Evolutionary conservation across 37 sponge, comb jelly and placozoan genomes (phyloP).

Genomic region (Ianthella basta): DNA sequence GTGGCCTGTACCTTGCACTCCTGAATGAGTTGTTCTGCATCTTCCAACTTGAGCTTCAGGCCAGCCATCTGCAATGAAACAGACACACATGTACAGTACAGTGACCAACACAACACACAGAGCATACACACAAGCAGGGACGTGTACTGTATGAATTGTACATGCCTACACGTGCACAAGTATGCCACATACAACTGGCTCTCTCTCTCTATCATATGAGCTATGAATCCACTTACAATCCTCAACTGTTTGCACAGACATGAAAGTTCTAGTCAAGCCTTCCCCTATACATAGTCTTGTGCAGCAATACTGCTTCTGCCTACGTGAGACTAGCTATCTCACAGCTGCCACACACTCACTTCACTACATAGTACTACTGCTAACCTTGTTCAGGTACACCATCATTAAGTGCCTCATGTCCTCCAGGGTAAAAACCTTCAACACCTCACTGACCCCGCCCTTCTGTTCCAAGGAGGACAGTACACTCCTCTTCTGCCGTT

Average conservation of each 20-base stretch:
- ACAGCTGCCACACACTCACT: no score
- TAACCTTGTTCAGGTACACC: conserved; percentile 22
- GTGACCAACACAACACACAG: no score
- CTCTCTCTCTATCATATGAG: no score
- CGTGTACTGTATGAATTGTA: not conserved
- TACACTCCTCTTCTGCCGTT: not conserved
- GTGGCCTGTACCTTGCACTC: conserved; percentile 5
- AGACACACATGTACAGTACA: not conserved
- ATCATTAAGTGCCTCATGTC: not conserved
- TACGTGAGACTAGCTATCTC: no score
- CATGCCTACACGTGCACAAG: no score
- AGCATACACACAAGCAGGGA: not conserved
- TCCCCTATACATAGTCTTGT: no score
- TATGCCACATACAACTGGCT: no score
- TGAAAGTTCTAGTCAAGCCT: no score
- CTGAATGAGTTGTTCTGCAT: not conserved
- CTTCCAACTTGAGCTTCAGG: not conserved
- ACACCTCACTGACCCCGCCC: not conserved
- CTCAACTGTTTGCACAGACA: no score
- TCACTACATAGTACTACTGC: not conserved
- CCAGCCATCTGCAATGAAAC: not conserved
- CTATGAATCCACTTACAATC: no score
- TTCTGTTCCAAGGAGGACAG: not conserved
- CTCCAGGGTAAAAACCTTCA: not conserved
- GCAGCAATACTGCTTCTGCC: no score